These are phyloP conservation scores for Bilobella aurantiaca DNA, from an alignment of 1,140 invertebrate genomes.

Conservation along the genomic window DNA sequence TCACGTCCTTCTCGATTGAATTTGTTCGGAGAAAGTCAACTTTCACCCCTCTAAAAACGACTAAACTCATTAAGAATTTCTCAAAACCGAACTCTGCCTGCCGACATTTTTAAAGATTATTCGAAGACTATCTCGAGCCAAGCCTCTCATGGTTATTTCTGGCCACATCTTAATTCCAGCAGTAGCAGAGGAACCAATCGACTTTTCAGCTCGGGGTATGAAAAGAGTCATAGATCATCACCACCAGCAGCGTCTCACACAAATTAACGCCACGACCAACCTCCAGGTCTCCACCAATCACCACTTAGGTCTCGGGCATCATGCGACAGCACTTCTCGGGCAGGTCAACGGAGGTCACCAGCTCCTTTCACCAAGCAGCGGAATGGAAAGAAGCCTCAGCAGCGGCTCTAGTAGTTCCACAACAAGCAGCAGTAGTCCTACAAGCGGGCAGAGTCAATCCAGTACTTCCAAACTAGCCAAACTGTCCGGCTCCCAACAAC, in stretches of 20 bases:
- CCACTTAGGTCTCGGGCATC: background rate
- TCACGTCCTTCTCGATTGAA: too few relatives aligned
- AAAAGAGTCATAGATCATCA: conserved; percentile 35
- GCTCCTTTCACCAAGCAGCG: background rate
- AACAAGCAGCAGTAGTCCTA: conserved; percentile 4
- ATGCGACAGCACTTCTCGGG: too few relatives aligned
- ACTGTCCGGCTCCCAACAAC: conserved; percentile 11
- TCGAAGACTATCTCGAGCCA: too few relatives aligned
- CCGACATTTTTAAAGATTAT: too few relatives aligned
- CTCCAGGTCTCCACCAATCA: background rate
- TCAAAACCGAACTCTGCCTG: too few relatives aligned
- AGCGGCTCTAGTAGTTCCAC: background rate
- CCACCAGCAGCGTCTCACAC: conserved; percentile 4
- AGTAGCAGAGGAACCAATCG: conserved; percentile 25
- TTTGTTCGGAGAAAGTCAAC: too few relatives aligned
- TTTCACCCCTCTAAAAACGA: too few relatives aligned
- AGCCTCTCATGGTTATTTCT: conserved; percentile 34
- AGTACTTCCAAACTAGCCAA: conserved; percentile 22
- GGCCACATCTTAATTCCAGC: conserved; percentile 14
- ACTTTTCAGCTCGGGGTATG: conserved; percentile 34
- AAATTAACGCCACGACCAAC: background rate
- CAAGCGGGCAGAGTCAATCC: background rate
- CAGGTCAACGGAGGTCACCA: background rate
- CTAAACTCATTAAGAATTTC: too few relatives aligned
- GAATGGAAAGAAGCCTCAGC: background rate